Evolutionary conservation across 2,113 vertebrate genomes (phyloP).

Genomic region (Fulmarus glacialis): DNA sequence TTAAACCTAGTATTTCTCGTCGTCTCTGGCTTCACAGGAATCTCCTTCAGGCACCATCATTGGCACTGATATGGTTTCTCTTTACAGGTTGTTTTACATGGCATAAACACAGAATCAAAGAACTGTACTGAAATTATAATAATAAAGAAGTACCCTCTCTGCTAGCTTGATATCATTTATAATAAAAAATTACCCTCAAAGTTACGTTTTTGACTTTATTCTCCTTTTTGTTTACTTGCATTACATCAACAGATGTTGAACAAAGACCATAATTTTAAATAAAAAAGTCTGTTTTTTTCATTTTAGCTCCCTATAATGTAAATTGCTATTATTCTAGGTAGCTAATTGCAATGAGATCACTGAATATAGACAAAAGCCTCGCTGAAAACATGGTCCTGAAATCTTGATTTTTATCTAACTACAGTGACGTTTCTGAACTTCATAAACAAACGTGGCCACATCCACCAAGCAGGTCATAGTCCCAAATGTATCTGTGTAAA

Average conservation of each 20-base stretch:
- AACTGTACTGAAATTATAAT: background rate
- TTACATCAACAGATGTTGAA: background rate
- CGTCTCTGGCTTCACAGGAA: background rate
- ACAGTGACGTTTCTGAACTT: background rate
- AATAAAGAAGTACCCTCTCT: background rate
- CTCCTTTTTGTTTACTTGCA: background rate
- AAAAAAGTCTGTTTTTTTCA: background rate
- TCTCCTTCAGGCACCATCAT: constrained; percentile 5
- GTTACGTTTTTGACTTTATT: background rate
- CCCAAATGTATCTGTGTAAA: background rate
- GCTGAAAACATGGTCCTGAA: background rate
- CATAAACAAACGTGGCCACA: background rate
- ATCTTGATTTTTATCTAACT: background rate
- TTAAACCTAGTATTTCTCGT: background rate
- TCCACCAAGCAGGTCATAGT: background rate
- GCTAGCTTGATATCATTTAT: background rate
- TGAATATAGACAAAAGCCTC: background rate
- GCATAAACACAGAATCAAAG: background rate
- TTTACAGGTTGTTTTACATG: constrained; percentile 14
- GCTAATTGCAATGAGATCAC: background rate
- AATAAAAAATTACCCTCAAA: background rate
- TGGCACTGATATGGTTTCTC: background rate
- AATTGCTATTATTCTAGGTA: background rate
- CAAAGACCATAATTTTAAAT: background rate
- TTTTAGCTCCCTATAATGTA: background rate